phyloP scores from a whole-genome alignment of 2,113 vertebrate species.

The Myotis lucifugus region DNA sequence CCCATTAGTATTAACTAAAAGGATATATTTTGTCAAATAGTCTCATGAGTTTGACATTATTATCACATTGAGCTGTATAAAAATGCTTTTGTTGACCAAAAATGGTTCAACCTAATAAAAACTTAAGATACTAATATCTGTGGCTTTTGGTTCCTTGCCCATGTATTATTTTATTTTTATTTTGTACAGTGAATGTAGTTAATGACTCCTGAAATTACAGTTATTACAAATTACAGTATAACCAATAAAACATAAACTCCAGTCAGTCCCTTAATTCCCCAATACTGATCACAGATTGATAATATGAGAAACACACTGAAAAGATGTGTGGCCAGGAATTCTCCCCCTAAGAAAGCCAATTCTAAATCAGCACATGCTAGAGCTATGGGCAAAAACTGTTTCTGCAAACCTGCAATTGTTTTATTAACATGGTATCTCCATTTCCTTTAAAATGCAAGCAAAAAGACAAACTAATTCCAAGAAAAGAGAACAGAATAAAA shows the following conservation, averaged over 20 bases:
- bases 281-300: background rate
- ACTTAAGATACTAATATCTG: background rate
- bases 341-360: background rate
- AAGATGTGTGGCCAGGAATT: background rate
- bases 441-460: background rate
- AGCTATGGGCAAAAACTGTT: background rate
- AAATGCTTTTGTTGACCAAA: background rate
- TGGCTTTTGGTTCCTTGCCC: background rate
- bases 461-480: background rate
- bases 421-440: background rate
- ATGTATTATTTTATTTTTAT: conserved; percentile 13
- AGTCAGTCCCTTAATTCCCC: background rate
- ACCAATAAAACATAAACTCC: conserved; percentile 17
- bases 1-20: background rate
- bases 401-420: background rate
- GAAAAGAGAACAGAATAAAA: conserved; percentile 2
- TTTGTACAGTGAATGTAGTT: conserved; percentile 10
- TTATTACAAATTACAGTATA: conserved; percentile 34
- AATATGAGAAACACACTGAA: background rate
- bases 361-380: background rate
- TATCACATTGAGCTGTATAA: background rate
- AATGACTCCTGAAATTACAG: background rate
- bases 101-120: background rate
- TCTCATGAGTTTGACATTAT: background rate
- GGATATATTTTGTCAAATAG: background rate